Conservation (phyloP, 2,888 invertebrate genomes). For the Meta bourneti region DNA sequence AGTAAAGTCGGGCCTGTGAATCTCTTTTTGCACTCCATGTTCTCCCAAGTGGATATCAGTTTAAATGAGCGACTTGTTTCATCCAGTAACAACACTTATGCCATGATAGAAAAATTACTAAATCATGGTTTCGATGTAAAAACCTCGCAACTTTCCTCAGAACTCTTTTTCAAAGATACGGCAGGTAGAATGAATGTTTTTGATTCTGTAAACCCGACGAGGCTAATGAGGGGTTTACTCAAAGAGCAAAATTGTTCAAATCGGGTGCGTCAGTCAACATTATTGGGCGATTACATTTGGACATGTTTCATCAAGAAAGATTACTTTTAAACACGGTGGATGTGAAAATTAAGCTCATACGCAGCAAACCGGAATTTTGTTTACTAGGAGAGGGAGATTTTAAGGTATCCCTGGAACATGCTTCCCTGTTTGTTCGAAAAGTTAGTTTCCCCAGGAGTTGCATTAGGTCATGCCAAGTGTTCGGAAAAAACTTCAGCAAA, state of each 20-base stretch:
- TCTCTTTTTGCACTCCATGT: slow-evolving; percentile 38
- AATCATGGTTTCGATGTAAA: slow-evolving; percentile 40
- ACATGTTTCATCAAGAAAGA: slow-evolving; percentile 26
- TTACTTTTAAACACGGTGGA: slow-evolving; percentile 47
- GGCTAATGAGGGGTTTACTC: background rate
- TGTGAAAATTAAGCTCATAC: slow-evolving; percentile 40
- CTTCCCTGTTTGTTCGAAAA: slow-evolving; percentile 42
- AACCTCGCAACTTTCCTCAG: slow-evolving; percentile 29
- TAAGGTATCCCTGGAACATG: slow-evolving; percentile 34
- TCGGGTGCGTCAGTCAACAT: background rate
- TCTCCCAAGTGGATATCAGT: slow-evolving; percentile 37
- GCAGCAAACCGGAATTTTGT: slow-evolving; percentile 47
- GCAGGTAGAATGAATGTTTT: slow-evolving; percentile 44
- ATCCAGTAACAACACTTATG: slow-evolving; percentile 30
- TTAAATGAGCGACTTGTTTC: slow-evolving; percentile 43
- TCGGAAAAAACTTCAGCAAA: too few species aligned
- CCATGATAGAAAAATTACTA: slow-evolving; percentile 35
- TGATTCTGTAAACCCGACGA: background rate
- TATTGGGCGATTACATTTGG: background rate
- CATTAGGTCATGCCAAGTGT: slow-evolving; percentile 18
- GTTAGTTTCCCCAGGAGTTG: slow-evolving; percentile 34
- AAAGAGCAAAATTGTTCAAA: background rate
- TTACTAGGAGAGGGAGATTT: slow-evolving; percentile 13
- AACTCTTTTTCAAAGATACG: slow-evolving; percentile 53
- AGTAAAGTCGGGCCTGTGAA: slow-evolving; percentile 28